Percentiles rank a stretch among this genome's conserved stretches.
These are phyloP conservation scores for Mallateleia sp. DNA, from an alignment of 2,888 invertebrate genomes.

Conservation along the genomic window DNA sequence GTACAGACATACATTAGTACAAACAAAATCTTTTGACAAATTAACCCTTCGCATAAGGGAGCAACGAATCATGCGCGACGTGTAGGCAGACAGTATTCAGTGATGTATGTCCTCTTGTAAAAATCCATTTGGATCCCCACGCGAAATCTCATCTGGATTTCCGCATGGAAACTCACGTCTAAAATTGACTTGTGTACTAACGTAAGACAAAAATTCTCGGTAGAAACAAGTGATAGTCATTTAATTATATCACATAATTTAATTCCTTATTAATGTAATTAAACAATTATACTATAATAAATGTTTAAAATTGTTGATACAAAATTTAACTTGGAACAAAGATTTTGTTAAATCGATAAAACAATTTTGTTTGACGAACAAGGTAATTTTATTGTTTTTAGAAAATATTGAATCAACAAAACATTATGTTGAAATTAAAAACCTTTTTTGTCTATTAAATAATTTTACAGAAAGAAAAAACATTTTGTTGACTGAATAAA, in stretches of 20 bases:
- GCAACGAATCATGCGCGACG: background rate
- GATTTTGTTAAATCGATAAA: too few species aligned
- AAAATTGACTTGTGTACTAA: background rate
- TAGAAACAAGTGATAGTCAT: background rate
- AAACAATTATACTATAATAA: too few species aligned
- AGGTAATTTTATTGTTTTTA: too few species aligned
- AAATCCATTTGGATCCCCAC: constrained; percentile 4
- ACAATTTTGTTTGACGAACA: too few species aligned
- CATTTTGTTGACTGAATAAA: too few species aligned
- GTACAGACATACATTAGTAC: background rate
- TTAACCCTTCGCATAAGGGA: background rate
- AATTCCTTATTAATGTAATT: background rate
- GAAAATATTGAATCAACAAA: too few species aligned
- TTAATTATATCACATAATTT: background rate
- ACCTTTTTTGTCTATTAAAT: too few species aligned
- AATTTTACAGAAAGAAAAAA: too few species aligned
- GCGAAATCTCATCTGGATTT: background rate
- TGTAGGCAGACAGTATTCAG: constrained; percentile 3
- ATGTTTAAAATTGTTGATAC: too few species aligned
- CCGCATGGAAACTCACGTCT: constrained; percentile 4
- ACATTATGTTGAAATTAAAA: too few species aligned
- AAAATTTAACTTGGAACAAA: too few species aligned
- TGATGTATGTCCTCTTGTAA: constrained; percentile 8
- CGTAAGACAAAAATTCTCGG: background rate
- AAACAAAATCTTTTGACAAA: constrained; percentile 2